Evolutionary conservation across 2,797 vertebrate genomes (phyloP).

Genomic region (Danio albolineatus): DNA sequence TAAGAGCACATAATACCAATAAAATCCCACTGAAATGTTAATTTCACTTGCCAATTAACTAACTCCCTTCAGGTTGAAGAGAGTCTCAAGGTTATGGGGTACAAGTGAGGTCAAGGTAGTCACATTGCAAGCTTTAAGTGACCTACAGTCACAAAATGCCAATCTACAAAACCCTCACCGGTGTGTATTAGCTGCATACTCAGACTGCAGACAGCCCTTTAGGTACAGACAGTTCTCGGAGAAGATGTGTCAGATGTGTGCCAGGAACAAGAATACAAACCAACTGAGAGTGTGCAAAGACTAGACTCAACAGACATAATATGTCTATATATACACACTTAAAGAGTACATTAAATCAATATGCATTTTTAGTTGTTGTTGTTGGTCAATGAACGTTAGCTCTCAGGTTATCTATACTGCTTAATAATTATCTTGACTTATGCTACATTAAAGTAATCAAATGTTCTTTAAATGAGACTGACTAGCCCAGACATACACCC

Average conservation of each 20-base stretch:
- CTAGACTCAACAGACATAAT: neutral
- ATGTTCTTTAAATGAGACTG: neutral
- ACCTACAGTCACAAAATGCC: neutral
- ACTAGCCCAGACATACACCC: neutral
- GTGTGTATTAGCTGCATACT: neutral
- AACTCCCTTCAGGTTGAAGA: neutral
- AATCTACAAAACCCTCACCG: neutral
- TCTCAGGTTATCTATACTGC: neutral
- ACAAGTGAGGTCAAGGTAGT: neutral
- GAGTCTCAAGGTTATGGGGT: no score
- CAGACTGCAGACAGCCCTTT: neutral
- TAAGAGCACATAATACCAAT: neutral
- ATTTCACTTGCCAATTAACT: no score
- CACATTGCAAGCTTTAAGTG: neutral
- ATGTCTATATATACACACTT: neutral
- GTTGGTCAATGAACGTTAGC: neutral
- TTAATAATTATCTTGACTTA: neutral
- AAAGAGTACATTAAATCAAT: neutral
- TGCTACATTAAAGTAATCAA: neutral
- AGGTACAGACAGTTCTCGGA: neutral
- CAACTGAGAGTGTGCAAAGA: neutral
- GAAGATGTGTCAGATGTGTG: neutral
- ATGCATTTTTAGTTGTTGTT: neutral
- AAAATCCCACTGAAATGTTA: neutral
- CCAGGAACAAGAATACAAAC: neutral